Evolutionary conservation across 30 jellyfish, hydroid and myxozoan species (phyloP).

Genomic region (Aurelia coerulea): DNA sequence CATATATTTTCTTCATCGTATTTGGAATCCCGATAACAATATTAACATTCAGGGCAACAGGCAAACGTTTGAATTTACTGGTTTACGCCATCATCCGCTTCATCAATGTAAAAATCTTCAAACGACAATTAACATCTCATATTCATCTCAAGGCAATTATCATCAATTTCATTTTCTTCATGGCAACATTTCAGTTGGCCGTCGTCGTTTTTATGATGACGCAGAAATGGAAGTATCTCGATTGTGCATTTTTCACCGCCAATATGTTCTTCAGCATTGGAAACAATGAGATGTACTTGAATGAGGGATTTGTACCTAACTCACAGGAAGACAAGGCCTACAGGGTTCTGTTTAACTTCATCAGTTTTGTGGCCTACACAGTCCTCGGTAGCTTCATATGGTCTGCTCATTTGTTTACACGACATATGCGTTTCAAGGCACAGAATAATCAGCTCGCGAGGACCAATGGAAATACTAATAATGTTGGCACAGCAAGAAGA

Average conservation of each 20-base stretch:
- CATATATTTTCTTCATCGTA: conserved; percentile 87
- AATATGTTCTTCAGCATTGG: conserved; percentile 86
- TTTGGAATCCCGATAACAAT: conserved; percentile 93
- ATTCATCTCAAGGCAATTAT: conserved; percentile 88
- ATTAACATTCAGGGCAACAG: conserved; percentile 97
- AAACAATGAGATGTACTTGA: conserved; percentile 82
- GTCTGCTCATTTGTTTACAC: conserved; percentile 98
- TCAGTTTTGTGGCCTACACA: conserved; percentile 77
- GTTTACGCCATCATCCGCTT: conserved; percentile 91
- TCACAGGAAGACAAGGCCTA: conserved; percentile 84
- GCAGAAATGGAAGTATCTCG: conserved; percentile 85
- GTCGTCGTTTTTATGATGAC: conserved; percentile 76
- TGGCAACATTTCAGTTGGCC: conserved; percentile 63
- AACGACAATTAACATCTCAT: conserved; percentile 91
- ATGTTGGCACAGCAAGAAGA: conserved; percentile 45
- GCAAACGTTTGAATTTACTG: conserved; percentile 87
- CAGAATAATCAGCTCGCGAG: conserved; percentile 92
- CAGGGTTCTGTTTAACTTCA: conserved; percentile 76
- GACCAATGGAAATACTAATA: conserved; percentile 74
- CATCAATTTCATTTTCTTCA: conserved; percentile 72
- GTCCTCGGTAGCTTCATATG: conserved; percentile 87
- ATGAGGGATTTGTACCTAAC: conserved; percentile 51
- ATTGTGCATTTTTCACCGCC: conserved; percentile 71
- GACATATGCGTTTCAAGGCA: conserved; percentile 99
- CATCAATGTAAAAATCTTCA: conserved; percentile 85